phyloP scores from a whole-genome alignment of 1,140 invertebrate genomes.

The Zaprionus ornatus region DNA sequence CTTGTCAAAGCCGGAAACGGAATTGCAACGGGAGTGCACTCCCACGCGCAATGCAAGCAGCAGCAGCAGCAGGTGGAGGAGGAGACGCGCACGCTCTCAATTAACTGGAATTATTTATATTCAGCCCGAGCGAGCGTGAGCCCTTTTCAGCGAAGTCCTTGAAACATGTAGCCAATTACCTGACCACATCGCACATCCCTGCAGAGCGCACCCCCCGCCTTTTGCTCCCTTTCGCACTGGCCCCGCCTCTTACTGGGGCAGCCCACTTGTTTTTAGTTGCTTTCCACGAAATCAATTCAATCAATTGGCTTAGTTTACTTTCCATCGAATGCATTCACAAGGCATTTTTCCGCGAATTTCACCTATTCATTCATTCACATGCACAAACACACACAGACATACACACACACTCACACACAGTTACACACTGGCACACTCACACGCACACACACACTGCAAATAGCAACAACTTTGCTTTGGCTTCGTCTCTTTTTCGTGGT shows the following conservation, averaged over 20 bases:
- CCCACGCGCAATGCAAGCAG: constrained; percentile 1
- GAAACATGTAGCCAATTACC: constrained; percentile 28
- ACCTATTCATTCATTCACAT: constrained; percentile 28
- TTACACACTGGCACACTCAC: background rate
- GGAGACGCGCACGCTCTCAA: constrained; percentile 17
- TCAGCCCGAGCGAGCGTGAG: background rate
- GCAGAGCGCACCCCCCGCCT: background rate
- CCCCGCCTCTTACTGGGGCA: background rate
- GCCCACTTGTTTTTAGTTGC: constrained; percentile 3
- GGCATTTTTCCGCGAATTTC: constrained; percentile 58
- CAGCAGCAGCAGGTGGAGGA: too few species aligned
- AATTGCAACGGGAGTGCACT: constrained; percentile 40
- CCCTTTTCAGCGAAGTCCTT: constrained; percentile 27
- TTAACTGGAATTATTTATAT: constrained; percentile 44
- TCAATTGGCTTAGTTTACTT: constrained; percentile 51
- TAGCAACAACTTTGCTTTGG: constrained; percentile 45
- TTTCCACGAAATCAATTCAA: constrained; percentile 59
- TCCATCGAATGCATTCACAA: constrained; percentile 47
- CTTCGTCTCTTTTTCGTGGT: constrained; percentile 23
- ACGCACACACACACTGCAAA: background rate
- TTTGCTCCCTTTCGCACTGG: background rate
- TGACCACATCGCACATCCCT: background rate
- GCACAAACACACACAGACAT: background rate
- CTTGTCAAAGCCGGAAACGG: constrained; percentile 51
- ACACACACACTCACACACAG: background rate